Conservation (phyloP, 2,797 vertebrate species). For the Chloroceryle inda region DNA sequence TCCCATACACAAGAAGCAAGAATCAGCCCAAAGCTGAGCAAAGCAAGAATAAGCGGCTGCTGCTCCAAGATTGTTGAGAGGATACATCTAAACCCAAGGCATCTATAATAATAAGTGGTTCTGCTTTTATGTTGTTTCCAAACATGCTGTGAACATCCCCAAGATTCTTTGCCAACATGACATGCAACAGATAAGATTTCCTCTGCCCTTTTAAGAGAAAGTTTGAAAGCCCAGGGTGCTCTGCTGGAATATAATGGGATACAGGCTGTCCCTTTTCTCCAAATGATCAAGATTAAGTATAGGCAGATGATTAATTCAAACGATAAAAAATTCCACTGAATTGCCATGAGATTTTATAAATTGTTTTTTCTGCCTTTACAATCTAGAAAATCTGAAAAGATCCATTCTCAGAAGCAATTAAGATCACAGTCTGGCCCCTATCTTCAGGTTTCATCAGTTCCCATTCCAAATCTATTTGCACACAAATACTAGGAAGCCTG, state of each 20-base stretch:
- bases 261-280: constrained; percentile 25
- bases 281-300: constrained; percentile 31
- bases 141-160: constrained; percentile 21
- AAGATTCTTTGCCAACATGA: constrained; percentile 8
- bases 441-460: constrained; percentile 35
- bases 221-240: constrained; percentile 42
- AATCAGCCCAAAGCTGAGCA: constrained; percentile 46
- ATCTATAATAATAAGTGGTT: constrained; percentile 29
- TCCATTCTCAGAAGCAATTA: constrained; percentile 58
- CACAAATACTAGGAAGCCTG: constrained; percentile 47
- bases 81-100: constrained; percentile 29
- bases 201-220: constrained; percentile 59
- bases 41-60: constrained; percentile 49
- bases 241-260: constrained; percentile 37
- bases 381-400: constrained; percentile 34
- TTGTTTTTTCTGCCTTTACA: constrained; percentile 34
- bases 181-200: constrained; percentile 58
- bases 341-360: constrained; percentile 45
- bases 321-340: constrained; percentile 12
- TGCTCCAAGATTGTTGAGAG: constrained; percentile 53
- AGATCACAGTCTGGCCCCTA: constrained; percentile 44
- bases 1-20: constrained; percentile 17
- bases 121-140: constrained; percentile 48
- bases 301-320: constrained; percentile 55
- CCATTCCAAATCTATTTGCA: constrained; percentile 59